Evolutionary conservation across 2,888 invertebrate species (phyloP), one percentile per base, ranked within the genome.

Genomic region (Lithophane socia): DNA sequence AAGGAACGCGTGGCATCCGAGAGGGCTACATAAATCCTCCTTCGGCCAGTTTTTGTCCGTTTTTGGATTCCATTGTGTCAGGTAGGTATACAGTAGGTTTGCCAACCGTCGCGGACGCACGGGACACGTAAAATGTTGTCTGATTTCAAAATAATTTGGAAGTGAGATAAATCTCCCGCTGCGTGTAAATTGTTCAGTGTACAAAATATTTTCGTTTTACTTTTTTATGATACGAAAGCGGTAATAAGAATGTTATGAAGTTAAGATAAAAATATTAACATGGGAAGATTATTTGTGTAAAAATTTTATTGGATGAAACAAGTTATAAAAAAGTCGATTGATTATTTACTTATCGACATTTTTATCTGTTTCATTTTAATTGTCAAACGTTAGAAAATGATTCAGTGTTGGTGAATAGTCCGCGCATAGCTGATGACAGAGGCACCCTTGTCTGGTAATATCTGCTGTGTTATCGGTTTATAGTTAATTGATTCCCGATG

Each of bases 61-160:
- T 94, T 94, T 94, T 89, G 93, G 90, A 94, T 95, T 86, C 94
- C 94, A 88, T 91, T 91, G 93, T 93, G 94, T 92, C 94, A 94
- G 94, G 94, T 94, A 94, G 94, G 94, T 94, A 93, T 88, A 91
- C 88, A 87, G 86, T 89, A 90, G 87, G 90, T 87, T 85, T 84
- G 77, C 91, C 91, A 89, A 52, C 71, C 77, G 73, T 66, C 44
- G 58, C 64, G 78, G 63, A 66, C 66, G n/a, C 47, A 7, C 37
- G 44, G 78, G 89, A 88, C 87, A 79, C n/a, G 75, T 65, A 37
- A 65, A 76, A 84, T 75, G 71, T 73, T 86, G 80, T 87, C 68
- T 16, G 71, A 79, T 73, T 73, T 65, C 69, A 75, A 85, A 82
- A 85, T 84, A 80, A 87, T 84, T 85, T 80, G 76, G 66, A 79